Base-by-base conservation (phyloP, 2,797 vertebrate species). In the Pseudopleuronectes americanus region DNA sequence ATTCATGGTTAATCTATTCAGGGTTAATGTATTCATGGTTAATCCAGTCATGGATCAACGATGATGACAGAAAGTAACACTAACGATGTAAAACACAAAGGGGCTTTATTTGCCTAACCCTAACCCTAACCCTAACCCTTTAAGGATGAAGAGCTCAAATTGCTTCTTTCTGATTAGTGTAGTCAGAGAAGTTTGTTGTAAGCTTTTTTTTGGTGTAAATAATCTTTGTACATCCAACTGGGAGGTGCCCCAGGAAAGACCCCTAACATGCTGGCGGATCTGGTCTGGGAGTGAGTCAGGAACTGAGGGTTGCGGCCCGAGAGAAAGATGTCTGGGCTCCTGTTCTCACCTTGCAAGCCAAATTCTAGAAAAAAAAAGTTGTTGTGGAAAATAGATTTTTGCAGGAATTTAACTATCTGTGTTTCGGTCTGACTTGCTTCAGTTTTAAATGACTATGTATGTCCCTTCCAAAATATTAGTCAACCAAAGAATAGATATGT, bases 181-280 rank as follows among this genome's bases (percentile, higher is more conserved):
- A 45, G 45, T 7, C 19, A 9, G 6, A 8, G 8, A 48, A 8
- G 19, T 19, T n/a, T 38, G 36, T 38, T 14, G 36, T 12, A 38
- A 10, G 9, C n/a, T 26, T 33, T 5, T 21, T 28, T 22, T 31
- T 3, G 3, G 43, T 28, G 43, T 49, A 55, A n/a, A 71, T 31
- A 19, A 53, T 64, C 19, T 66, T 16, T 56, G 17, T 31, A 17
- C 1, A 8, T 53, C 58, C 66, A 67, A 64, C 54, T 49, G 55
- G 66, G 54, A 71, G 24, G 10, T 47, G 52, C 67, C 49, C 19
- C 4, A 5, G 41, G 71, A 65, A 62, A 60, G 53, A 61, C 56
- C 22, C 56, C 45, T 47, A 71, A 47, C 57, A 22, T 19, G 28
- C 51, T 43, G n/a, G 17, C 51, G 21, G 64, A 55, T 83, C 69